A percentile compares a stretch with the other conserved stretches of the same genome.
These are phyloP conservation scores for Schlechtendalia chinensis DNA, from an alignment of 1,140 invertebrate species.

Conservation along the genomic window DNA sequence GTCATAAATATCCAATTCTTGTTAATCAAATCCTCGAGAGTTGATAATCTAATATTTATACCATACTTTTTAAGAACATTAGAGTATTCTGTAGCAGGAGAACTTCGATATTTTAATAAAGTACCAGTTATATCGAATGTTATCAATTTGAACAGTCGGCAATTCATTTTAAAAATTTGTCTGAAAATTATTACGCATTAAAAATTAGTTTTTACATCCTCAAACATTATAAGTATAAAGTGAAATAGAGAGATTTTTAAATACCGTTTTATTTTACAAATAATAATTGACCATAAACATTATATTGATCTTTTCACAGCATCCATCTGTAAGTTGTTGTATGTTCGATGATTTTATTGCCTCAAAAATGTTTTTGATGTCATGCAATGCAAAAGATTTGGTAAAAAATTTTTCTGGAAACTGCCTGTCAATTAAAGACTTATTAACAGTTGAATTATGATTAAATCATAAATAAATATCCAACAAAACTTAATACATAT, in stretches of 20 bases:
- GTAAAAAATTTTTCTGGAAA: too few relatives aligned
- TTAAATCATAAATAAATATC: too few relatives aligned
- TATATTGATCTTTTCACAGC: too few relatives aligned
- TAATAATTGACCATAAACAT: too few relatives aligned
- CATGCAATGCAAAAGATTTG: not conserved
- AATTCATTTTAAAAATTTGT: not conserved
- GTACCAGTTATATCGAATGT: slow-evolving; percentile 89
- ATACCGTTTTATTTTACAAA: too few relatives aligned
- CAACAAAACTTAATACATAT: too few relatives aligned
- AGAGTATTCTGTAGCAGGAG: slow-evolving; percentile 73
- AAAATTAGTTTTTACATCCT: not conserved
- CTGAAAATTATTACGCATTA: slow-evolving; percentile 3
- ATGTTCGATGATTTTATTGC: slow-evolving; percentile 30
- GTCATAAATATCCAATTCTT: slow-evolving; percentile 64
- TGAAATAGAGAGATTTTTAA: too few relatives aligned
- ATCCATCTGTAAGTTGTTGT: not conserved
- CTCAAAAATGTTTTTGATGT: not conserved
- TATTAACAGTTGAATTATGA: too few relatives aligned
- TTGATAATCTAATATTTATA: slow-evolving; percentile 61
- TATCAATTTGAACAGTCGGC: slow-evolving; percentile 59
- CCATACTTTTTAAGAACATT: slow-evolving; percentile 69
- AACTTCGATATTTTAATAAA: slow-evolving; percentile 67
- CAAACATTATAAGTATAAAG: not conserved
- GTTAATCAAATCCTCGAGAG: slow-evolving; percentile 66
- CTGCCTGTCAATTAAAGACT: too few relatives aligned